Evolutionary conservation across 1,140 invertebrate genomes (phyloP).

Genomic region (Hydropsyche tenuis): DNA sequence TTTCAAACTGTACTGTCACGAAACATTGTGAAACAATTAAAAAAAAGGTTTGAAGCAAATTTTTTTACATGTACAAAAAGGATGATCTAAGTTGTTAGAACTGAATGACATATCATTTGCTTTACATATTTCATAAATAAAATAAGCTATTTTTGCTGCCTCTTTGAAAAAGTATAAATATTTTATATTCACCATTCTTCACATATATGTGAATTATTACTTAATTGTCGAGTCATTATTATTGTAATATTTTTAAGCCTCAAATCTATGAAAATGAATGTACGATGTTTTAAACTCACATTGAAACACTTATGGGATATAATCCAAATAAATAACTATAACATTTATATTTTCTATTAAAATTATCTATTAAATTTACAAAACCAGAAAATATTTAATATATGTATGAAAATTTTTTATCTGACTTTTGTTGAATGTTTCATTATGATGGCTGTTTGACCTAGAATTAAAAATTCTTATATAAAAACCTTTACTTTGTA

Average conservation of each 20-base stretch:
- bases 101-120: constrained; percentile 50
- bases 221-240: too few species aligned
- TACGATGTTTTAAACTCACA: neutral
- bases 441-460: too few species aligned
- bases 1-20: neutral
- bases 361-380: too few species aligned
- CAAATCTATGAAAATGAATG: too few species aligned
- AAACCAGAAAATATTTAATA: too few species aligned
- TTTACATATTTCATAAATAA: constrained; percentile 43
- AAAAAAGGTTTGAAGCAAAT: neutral
- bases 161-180: constrained; percentile 34
- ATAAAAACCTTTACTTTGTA: too few species aligned
- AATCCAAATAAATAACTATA: neutral
- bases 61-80: neutral
- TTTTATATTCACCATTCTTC: constrained; percentile 17
- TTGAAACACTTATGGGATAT: neutral
- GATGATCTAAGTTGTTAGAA: constrained; percentile 30
- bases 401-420: too few species aligned
- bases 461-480: too few species aligned
- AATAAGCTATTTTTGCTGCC: constrained; percentile 51
- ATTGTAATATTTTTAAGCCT: too few species aligned
- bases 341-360: too few species aligned
- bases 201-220: too few species aligned
- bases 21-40: neutral
- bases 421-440: too few species aligned